Evolutionary conservation across 1,140 invertebrate species (phyloP), one percentile per base, ranked within the genome.

Genomic region (Drosophila nannoptera): DNA sequence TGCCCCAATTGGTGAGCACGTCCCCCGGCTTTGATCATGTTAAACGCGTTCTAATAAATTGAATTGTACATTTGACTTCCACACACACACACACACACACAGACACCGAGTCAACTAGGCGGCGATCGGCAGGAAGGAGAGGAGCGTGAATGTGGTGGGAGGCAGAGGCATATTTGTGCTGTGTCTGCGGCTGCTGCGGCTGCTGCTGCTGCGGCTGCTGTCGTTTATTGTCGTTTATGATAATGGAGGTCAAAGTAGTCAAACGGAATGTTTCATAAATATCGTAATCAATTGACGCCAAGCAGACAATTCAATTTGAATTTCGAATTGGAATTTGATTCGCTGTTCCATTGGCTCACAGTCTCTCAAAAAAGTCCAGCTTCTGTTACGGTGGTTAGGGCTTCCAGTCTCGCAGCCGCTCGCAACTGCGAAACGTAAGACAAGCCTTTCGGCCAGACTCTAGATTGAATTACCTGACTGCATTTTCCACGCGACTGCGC

Each of bases 191-290:
- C 55, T 69, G 55, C 55, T 32, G 66, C 31, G 40, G 31, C 36
- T 42, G 58, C 49, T 69, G 55, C 49, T 32, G 66, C 33, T 65
- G 55, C 49, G 16, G 66, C 33, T 65, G 36, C 48, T 33, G 61
- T 61, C 59, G 70, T 72, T 76, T 70, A 77, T 87, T 77, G 68
- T 59, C 68, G 62, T 59, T 70, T 82, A 86, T 82, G 84, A 87
- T 87, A 84, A 87, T 84, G 77, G 80, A 87, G 84, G 84, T 87
- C 84, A 87, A 54, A 80, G 46, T 73, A 71, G 84, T 87, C 84
- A 87, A 87, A 83, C 65, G 75, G 74, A 83, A 73, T 81, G 84
- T 81, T 73, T 68, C 66, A 81, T 72, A 87, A 87, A 83, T 87
- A 77, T 76, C 80, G 72, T 83, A 87, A 87, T 83, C 76, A 87